These are phyloP conservation scores for Cryptus viduatorius DNA, from an alignment of 2,888 invertebrate species.

Conservation along the genomic window DNA sequence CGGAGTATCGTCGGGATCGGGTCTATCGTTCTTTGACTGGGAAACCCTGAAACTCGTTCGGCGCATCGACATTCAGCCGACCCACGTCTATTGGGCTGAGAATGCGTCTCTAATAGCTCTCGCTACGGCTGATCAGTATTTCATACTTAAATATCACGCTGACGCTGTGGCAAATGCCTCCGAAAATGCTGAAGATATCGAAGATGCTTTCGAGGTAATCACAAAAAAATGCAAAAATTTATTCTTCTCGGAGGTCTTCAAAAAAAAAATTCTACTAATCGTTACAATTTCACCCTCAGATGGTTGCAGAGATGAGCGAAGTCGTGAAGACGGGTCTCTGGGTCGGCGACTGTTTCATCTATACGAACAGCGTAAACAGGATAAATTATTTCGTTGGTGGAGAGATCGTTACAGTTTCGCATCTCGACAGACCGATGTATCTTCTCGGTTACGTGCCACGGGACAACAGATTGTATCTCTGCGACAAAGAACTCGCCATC, in stretches of 20 bases:
- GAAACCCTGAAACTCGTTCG: slow-evolving; percentile 96
- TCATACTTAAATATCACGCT: slow-evolving; percentile 94
- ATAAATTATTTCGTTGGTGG: slow-evolving; percentile 99
- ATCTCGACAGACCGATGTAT: slow-evolving; percentile 98
- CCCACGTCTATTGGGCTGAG: slow-evolving; percentile 98
- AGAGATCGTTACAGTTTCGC: slow-evolving; percentile 99
- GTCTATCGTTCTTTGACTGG: slow-evolving; percentile 98
- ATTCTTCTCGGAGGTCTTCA: neutral
- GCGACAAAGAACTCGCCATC: slow-evolving; percentile 98
- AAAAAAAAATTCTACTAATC: neutral
- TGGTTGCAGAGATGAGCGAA: slow-evolving; percentile 95
- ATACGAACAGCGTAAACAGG: slow-evolving; percentile 98
- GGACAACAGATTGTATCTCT: slow-evolving; percentile 97
- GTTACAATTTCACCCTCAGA: slow-evolving; percentile 85
- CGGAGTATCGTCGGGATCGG: slow-evolving; percentile 96
- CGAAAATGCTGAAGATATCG: slow-evolving; percentile 93
- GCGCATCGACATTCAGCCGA: slow-evolving; percentile 98
- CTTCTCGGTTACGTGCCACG: slow-evolving; percentile 98
- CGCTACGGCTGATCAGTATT: slow-evolving; percentile 98
- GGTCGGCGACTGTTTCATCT: slow-evolving; percentile 99
- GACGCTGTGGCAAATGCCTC: slow-evolving; percentile 92
- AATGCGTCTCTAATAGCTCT: slow-evolving; percentile 96
- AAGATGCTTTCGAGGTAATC: slow-evolving; percentile 96
- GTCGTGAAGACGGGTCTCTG: slow-evolving; percentile 96
- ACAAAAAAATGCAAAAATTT: neutral